Evolutionary conservation across 1,140 invertebrate genomes (phyloP).

Genomic region (Drosophila grimshawi): DNA sequence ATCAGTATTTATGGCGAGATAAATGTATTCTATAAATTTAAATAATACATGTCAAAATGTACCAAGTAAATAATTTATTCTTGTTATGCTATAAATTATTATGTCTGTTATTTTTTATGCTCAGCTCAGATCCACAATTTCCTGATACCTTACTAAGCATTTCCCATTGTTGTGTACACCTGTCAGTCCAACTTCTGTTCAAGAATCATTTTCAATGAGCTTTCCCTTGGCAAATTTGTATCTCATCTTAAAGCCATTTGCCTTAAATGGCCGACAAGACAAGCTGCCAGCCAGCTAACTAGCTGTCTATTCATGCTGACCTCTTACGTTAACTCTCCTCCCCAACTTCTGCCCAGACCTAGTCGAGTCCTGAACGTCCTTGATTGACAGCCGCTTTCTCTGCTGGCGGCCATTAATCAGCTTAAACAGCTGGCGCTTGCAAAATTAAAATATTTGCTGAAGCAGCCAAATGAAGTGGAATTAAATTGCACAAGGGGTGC

Average conservation of each 20-base stretch:
- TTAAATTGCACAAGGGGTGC: conserved; percentile 25
- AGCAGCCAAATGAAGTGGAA: conserved; percentile 48
- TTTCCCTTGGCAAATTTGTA: conserved; percentile 21
- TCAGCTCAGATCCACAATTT: neutral
- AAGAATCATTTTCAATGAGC: conserved; percentile 4
- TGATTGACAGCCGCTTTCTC: conserved; percentile 62
- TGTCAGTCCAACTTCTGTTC: conserved; percentile 19
- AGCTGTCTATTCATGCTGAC: conserved; percentile 42
- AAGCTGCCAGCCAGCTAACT: conserved; percentile 52
- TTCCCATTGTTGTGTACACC: conserved; percentile 2
- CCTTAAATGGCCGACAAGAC: conserved; percentile 52
- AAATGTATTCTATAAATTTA: too few species aligned
- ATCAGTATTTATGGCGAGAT: too few species aligned
- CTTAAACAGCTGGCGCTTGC: conserved; percentile 67
- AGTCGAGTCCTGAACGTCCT: conserved; percentile 37
- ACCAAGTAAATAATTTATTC: too few species aligned
- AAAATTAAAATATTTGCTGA: conserved; percentile 61
- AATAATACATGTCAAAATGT: too few species aligned
- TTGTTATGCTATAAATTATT: neutral
- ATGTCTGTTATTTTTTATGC: neutral
- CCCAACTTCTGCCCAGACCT: neutral
- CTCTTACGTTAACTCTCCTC: too few species aligned
- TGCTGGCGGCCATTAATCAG: conserved; percentile 66
- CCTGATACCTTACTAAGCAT: neutral
- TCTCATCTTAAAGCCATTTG: conserved; percentile 57